Evolutionary conservation across 2,113 vertebrate species (phyloP), one percentile per base, ranked within the genome.

Genomic region (Pterophyllum scalare): DNA sequence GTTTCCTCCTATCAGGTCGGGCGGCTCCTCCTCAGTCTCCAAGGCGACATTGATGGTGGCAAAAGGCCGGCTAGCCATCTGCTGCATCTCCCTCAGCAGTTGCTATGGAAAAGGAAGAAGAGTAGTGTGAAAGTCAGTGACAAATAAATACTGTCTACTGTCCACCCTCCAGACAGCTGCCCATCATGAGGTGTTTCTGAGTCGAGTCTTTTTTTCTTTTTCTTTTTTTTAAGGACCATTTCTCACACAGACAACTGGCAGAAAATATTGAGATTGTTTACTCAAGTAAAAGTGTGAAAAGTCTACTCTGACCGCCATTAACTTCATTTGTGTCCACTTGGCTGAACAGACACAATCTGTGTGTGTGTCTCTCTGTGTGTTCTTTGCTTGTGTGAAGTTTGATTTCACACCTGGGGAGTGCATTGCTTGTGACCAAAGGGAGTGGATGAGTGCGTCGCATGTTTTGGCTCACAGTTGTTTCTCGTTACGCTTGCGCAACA

Each of bases 11-110:
- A 99, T 99, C 90, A 99, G 97, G 96, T 99, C 98, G 35, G 98
- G 98, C 1, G 98, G 98, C 91, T 99, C 98, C 80, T 99, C 98
- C 60, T 99, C 98, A 84, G 96, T 97, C 96, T 99, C 98, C 96
- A 99, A 96, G 95, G 98, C 98, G 87, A 99, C 98, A 57, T 99
- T 99, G 95, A 99, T 97, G 83, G 98, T 99, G 91, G 98, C 98
- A 81, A 99, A 99, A 91, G 98, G 98, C 82, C 98, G 97, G 89
- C 98, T 99, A 81, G 98, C 98, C 98, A 99, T 99, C 97, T 99
- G 98, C 87, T 99, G 98, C 98, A 99, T 99, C 97, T 99, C 98
- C 52, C 98, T 97, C 80, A 99, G 97, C 77, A 99, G 97, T 99
- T 99, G 98, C 98, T 99, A 85, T 33, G 85, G 83, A 93, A 80